Percentiles rank a stretch among this genome's conserved stretches.
These are phyloP conservation scores for Hydrophis major DNA, from an alignment of 2,797 vertebrate genomes.

Conservation along the genomic window DNA sequence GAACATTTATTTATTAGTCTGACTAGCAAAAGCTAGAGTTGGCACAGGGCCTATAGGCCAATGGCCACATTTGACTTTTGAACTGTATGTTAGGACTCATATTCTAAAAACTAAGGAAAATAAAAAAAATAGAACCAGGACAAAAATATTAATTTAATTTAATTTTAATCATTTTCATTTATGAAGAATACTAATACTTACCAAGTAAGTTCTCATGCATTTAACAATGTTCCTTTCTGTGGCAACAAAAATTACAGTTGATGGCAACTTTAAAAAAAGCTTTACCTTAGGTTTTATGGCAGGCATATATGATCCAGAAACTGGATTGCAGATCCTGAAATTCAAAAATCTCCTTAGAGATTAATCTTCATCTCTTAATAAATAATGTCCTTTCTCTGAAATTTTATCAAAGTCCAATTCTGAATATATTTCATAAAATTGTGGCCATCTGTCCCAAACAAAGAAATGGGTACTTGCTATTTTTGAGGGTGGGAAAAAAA, in stretches of 20 bases:
- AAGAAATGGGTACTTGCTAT: neutral
- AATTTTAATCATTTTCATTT: neutral
- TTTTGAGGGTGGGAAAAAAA: neutral
- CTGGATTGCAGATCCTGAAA: neutral
- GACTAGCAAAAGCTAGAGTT: neutral
- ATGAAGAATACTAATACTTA: neutral
- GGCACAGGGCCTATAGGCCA: neutral
- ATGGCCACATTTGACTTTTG: neutral
- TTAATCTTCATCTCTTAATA: neutral
- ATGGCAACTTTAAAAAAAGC: neutral
- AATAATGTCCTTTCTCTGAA: neutral
- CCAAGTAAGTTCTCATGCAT: neutral
- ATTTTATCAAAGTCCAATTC: neutral
- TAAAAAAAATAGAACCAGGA: neutral
- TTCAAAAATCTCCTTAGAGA: neutral
- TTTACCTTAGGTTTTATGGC: neutral
- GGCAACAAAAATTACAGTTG: neutral
- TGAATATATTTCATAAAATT: neutral
- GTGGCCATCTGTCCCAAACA: neutral
- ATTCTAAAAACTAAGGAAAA: neutral
- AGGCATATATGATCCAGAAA: neutral
- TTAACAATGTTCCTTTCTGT: neutral
- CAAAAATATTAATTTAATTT: neutral
- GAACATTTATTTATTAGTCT: neutral
- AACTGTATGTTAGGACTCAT: neutral